Conservation (phyloP, 2,797 vertebrate genomes). For the Champsocephalus esox region DNA sequence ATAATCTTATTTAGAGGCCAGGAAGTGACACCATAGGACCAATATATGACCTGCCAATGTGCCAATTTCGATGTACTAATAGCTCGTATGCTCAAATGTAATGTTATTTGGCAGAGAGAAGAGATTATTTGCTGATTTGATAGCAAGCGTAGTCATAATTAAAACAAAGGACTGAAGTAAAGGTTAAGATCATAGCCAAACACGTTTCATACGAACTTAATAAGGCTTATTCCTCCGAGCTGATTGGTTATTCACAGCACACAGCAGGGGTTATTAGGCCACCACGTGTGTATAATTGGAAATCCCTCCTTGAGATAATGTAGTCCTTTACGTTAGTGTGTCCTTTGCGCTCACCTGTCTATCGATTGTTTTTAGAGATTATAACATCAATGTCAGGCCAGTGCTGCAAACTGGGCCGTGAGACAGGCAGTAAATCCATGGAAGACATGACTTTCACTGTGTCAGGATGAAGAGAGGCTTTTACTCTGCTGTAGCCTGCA, state of each 20-base stretch:
- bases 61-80: background rate
- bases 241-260: slow-evolving; percentile 64
- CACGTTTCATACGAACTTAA: background rate
- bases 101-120: background rate
- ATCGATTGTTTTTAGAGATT: slow-evolving; percentile 80
- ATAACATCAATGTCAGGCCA: slow-evolving; percentile 75
- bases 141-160: background rate
- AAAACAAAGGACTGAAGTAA: background rate
- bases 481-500: slow-evolving; percentile 41
- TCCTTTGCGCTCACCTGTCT: slow-evolving; percentile 73
- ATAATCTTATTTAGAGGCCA: background rate
- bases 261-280: slow-evolving; percentile 61
- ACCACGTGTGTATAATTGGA: slow-evolving; percentile 69
- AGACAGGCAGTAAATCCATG: slow-evolving; percentile 47
- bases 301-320: slow-evolving; percentile 73
- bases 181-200: background rate
- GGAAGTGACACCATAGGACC: slow-evolving; percentile 4
- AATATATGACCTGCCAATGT: background rate
- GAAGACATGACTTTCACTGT: slow-evolving; percentile 56
- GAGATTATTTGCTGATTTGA: background rate
- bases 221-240: slow-evolving; percentile 13
- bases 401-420: slow-evolving; percentile 47
- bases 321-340: slow-evolving; percentile 62
- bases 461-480: slow-evolving; percentile 48
- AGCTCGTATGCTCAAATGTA: background rate